Percentiles rank a stretch among this genome's conserved stretches.
phyloP scores from a whole-genome alignment of 2,113 vertebrate genomes.

The Labeo rohita region DNA sequence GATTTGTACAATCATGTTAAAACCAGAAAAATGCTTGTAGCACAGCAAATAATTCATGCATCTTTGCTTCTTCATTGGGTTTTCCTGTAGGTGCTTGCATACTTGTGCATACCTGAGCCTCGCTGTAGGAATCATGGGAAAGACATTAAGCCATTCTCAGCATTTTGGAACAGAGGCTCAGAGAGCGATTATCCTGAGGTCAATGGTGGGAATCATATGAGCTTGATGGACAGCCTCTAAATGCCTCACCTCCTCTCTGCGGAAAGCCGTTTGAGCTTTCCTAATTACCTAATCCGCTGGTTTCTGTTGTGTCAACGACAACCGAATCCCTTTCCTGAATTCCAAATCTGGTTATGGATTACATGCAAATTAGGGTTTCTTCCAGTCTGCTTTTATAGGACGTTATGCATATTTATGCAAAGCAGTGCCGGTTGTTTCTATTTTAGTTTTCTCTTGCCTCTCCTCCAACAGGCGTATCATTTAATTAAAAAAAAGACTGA shows the following conservation, averaged over 20 bases:
- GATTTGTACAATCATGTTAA: not conserved
- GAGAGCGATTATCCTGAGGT: conserved; percentile 19
- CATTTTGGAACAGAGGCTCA: conserved; percentile 1
- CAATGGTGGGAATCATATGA: conserved; percentile 20
- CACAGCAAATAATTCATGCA: not conserved
- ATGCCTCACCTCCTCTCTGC: not conserved
- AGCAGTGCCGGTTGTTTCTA: conserved; percentile 13
- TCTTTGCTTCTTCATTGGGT: not conserved
- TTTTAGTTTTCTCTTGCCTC: conserved; percentile 11
- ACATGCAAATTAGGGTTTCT: conserved; percentile 48
- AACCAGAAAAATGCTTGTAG: not conserved
- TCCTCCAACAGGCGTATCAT: conserved; percentile 29
- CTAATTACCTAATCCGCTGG: conserved; percentile 40
- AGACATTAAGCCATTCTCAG: conserved; percentile 21
- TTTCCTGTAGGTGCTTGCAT: not conserved
- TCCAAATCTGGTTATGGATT: conserved; percentile 31
- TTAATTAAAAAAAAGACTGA: conserved; percentile 51
- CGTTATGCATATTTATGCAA: conserved; percentile 56
- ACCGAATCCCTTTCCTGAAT: conserved; percentile 20
- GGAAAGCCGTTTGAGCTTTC: conserved; percentile 17
- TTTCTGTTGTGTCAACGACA: conserved; percentile 34
- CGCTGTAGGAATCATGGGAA: not conserved
- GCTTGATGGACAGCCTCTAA: conserved; percentile 22
- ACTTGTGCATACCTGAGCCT: conserved; percentile 3
- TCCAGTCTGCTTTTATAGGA: conserved; percentile 46